A percentile compares a stretch with the other conserved stretches of the same genome.
Conservation (phyloP, 2,888 invertebrate species). For the Acanthococcus lagerstroemiae region DNA sequence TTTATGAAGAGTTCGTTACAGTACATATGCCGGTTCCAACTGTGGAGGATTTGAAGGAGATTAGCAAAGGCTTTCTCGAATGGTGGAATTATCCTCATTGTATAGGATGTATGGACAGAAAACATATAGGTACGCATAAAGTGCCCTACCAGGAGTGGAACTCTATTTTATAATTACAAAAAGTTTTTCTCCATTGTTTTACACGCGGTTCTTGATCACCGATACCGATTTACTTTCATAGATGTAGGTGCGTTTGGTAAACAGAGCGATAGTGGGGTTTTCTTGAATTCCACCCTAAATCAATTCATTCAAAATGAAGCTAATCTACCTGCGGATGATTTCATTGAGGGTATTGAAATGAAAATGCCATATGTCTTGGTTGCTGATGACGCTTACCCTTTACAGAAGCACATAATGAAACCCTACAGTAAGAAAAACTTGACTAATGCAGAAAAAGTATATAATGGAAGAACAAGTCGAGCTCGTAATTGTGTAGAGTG, state of each 20-base stretch:
- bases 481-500: conserved; percentile 29
- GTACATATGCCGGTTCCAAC: conserved; percentile 13
- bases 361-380: not conserved
- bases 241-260: conserved; percentile 26
- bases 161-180: conserved; percentile 30
- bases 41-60: not conserved
- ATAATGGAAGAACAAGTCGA: conserved; percentile 13
- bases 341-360: not conserved
- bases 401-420: not conserved
- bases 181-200: conserved; percentile 18
- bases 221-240: conserved; percentile 20
- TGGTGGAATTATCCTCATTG: conserved; percentile 29
- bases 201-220: conserved; percentile 27
- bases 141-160: conserved; percentile 13
- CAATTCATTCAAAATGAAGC: not conserved
- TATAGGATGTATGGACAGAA: conserved; percentile 29
- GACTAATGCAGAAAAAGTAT: not conserved
- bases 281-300: not conserved
- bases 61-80: not conserved
- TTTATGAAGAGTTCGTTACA: not conserved
- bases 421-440: not conserved
- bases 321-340: not conserved
- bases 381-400: not conserved
- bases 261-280: conserved; percentile 12
- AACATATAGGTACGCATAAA: conserved; percentile 23